Conservation (phyloP, 2,113 vertebrate genomes). For the Enhydra lutris region DNA sequence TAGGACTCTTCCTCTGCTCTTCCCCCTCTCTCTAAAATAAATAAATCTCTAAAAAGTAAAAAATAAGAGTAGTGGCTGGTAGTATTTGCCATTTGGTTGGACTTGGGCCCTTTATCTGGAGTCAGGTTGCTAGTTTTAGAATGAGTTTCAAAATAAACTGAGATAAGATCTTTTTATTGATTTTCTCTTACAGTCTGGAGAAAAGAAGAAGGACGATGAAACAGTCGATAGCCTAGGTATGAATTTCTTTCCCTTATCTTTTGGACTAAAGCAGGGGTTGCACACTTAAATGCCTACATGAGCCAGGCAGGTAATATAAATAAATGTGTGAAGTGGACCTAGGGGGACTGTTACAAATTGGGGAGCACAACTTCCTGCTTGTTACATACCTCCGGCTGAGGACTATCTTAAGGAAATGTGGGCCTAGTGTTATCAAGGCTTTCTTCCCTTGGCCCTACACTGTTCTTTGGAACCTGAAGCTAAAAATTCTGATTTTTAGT, state of each 20-base stretch:
- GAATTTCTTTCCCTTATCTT: conserved; percentile 62
- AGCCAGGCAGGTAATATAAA: not conserved
- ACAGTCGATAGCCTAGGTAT: conserved; percentile 98
- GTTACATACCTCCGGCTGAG: not conserved
- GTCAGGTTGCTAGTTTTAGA: conserved; percentile 23
- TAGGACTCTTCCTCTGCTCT: not conserved
- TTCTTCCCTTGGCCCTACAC: not conserved
- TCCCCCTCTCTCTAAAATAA: not conserved
- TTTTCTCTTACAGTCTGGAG: conserved; percentile 90
- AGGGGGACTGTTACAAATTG: not conserved
- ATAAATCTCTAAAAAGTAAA: not conserved
- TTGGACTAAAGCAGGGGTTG: not conserved
- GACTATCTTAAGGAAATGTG: not conserved
- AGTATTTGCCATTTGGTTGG: not conserved
- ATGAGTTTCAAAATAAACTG: conserved; percentile 27
- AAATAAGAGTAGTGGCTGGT: conserved; percentile 9
- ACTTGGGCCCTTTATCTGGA: not conserved
- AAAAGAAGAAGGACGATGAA: conserved; percentile 99
- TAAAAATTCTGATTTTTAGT: conserved; percentile 4
- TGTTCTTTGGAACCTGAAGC: not conserved
- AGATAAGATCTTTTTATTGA: not conserved
- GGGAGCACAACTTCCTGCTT: not conserved
- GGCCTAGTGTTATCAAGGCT: not conserved
- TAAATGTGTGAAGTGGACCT: not conserved
- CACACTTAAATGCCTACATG: not conserved